A percentile compares a stretch with the other conserved stretches of the same genome.
Conservation (phyloP, 1,140 invertebrate species). For the Lepidurus apus region DNA sequence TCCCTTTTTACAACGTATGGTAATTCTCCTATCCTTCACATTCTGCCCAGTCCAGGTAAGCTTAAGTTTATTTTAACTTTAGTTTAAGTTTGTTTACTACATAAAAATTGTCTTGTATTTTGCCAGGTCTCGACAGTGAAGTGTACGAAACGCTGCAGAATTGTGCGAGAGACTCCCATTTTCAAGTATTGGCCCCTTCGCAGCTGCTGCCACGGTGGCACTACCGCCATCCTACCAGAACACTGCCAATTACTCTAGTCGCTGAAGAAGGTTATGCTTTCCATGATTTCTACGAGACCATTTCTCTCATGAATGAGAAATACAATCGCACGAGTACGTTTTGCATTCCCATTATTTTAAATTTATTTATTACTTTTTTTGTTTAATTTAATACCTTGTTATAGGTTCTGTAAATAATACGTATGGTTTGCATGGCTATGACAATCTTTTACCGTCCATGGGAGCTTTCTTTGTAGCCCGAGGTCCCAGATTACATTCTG, state of each 20-base stretch:
- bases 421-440: constrained; percentile 2
- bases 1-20: neutral
- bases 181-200: neutral
- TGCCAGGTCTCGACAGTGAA: neutral
- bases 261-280: neutral
- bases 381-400: neutral
- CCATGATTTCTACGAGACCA: neutral
- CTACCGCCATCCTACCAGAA: constrained; percentile 6
- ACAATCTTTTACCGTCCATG: neutral
- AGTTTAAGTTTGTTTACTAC: neutral
- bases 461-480: neutral
- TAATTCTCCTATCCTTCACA: constrained; percentile 23
- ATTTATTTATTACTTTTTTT: neutral
- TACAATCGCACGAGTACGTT: neutral
- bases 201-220: neutral
- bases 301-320: neutral
- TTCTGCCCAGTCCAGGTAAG: constrained; percentile 25
- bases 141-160: constrained; percentile 7
- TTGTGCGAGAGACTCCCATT: neutral
- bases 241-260: constrained; percentile 2
- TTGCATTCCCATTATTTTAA: neutral
- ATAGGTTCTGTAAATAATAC: neutral
- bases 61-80: too few species aligned
- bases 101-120: neutral
- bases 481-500: neutral